phyloP scores from a whole-genome alignment of 37 sponge, comb jelly and placozoan species.

The Dysidea cf. avara region DNA sequence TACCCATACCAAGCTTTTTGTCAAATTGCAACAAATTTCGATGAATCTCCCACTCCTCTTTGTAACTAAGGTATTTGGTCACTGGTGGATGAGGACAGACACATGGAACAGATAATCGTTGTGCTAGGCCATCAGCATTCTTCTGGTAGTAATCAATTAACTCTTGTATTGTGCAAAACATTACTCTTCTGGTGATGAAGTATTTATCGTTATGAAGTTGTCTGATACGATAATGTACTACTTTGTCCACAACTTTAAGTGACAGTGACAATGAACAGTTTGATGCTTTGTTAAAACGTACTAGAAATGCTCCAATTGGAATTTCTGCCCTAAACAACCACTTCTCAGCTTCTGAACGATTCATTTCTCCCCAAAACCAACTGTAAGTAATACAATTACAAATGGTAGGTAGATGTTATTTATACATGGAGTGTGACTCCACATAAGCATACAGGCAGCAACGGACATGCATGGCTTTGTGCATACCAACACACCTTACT shows the following conservation, averaged over 20 bases:
- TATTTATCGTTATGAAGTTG: conserved; percentile 63
- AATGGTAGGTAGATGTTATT: too few relatives aligned
- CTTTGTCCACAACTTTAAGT: conserved; percentile 70
- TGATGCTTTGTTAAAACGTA: conserved; percentile 72
- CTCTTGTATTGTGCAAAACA: conserved; percentile 59
- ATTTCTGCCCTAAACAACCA: conserved; percentile 63
- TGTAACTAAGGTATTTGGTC: conserved; percentile 72
- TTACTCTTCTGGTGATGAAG: conserved; percentile 62
- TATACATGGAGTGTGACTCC: too few relatives aligned
- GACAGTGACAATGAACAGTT: conserved; percentile 78
- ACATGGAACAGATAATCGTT: conserved; percentile 68
- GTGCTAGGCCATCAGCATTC: conserved; percentile 69
- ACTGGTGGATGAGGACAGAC: conserved; percentile 41
- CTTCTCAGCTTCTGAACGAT: conserved; percentile 84
- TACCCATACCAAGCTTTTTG: conserved; percentile 78
- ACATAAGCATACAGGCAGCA: too few relatives aligned
- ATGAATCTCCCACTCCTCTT: conserved; percentile 92
- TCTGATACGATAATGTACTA: conserved; percentile 87
- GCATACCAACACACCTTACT: too few relatives aligned
- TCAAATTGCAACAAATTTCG: conserved; percentile 61
- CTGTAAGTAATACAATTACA: too few relatives aligned
- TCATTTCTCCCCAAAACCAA: conserved; percentile 81
- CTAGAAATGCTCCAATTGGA: conserved; percentile 68
- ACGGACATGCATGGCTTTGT: too few relatives aligned
- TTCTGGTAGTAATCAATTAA: conserved; percentile 57